Evolutionary conservation across 2,888 invertebrate genomes (phyloP), one percentile per base, ranked within the genome.

Genomic region (Perithous albicinctus): DNA sequence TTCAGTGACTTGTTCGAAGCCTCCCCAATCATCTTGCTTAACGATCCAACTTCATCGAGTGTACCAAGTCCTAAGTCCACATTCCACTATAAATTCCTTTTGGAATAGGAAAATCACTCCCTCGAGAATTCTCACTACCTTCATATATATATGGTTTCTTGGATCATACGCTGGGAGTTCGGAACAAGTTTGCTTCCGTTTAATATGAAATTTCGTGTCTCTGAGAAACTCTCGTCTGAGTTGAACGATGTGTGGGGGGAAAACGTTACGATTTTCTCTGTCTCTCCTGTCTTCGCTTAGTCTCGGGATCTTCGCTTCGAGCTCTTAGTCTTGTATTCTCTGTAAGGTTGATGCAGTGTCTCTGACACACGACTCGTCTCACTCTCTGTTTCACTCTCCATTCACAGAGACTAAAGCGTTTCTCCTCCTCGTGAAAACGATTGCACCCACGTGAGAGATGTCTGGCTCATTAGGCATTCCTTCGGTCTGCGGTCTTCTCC

Each of bases 401-500:
- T 80, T 80, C 80, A 77, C 61, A 67, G 72, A 54, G 23, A 26
- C 54, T 59, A 82, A 84, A 87, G 86, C 85, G 88, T 84, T 87
- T 41, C 67, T 67, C 76, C 73, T 77, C 86, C 86, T 88, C 85
- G 84, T 85, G 87, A 87, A 87, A 90, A 89, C 88, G 88, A 90
- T 89, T 87, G 87, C 87, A 87, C 88, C 87, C 88, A 87, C 88
- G 87, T 86, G 88, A 88, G 81, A 81, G 87, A 89, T 87, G 90
- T 90, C 90, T 90, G 88, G 86, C 89, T 90, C 90, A 89, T 90
- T 90, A 89, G 86, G 86, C 88, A 90, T 90, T 90, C 90, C 90
- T 89, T 88, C 87, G 87, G 90, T 90, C 88, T 90, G 88, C 85
- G 88, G 86, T 87, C 87, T 83, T 84, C 76, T 79, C 74, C 66